These are phyloP conservation scores for Montipora cactus DNA, from an alignment of 64 coral and sea anemone genomes.

Conservation along the genomic window DNA sequence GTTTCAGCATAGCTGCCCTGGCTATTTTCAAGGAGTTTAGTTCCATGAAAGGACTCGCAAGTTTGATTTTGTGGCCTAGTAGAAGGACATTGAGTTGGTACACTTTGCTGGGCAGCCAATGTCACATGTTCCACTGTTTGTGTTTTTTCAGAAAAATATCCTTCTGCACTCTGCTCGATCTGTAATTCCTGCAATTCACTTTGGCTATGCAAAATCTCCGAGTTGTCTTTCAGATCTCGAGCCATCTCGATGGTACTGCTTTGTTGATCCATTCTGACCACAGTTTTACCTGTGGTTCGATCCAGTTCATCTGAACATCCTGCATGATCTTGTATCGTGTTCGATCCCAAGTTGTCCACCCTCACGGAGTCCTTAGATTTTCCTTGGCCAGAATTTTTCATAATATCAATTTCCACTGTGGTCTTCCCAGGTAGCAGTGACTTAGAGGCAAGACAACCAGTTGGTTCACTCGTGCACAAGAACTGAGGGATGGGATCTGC, in stretches of 20 bases:
- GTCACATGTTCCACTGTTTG: background rate
- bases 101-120: background rate
- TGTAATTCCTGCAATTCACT: background rate
- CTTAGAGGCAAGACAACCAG: background rate
- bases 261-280: background rate
- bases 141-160: background rate
- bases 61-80: background rate
- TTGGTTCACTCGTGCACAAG: background rate
- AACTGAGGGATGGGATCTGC: conserved; percentile 52
- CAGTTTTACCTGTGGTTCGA: background rate
- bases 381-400: background rate
- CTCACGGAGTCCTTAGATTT: background rate
- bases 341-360: background rate
- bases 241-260: no score
- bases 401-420: conserved; percentile 21
- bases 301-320: background rate
- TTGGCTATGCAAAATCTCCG: background rate
- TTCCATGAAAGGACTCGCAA: background rate
- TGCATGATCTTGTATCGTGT: background rate
- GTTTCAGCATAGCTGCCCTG: background rate
- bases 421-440: background rate
- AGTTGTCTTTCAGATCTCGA: background rate
- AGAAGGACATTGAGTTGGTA: background rate
- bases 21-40: background rate
- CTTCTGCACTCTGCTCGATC: background rate